Conservation (phyloP, 2,113 vertebrate species). For the Xenopus laevis region DNA sequence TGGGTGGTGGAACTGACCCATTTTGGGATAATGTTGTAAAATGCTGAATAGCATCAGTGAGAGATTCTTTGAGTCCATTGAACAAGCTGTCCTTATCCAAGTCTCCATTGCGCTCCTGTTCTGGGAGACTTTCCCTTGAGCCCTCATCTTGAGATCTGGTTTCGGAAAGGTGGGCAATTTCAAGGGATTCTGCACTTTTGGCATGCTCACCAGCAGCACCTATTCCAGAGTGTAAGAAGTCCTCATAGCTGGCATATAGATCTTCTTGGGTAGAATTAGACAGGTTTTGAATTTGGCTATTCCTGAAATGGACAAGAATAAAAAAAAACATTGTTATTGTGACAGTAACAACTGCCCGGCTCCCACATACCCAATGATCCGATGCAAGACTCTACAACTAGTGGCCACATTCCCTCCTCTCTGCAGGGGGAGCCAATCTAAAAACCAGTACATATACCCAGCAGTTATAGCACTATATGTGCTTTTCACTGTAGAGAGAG, state of each 20-base stretch:
- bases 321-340: too few species aligned
- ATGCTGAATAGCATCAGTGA: constrained; percentile 36
- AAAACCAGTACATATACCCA: too few species aligned
- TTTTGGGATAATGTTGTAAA: constrained; percentile 48
- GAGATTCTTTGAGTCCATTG: constrained; percentile 23
- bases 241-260: constrained; percentile 70
- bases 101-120: constrained; percentile 36
- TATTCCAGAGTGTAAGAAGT: constrained; percentile 64
- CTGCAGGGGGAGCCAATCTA: too few species aligned
- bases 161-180: constrained; percentile 57
- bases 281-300: constrained; percentile 15
- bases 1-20: constrained; percentile 52
- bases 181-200: constrained; percentile 70
- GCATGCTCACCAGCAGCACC: background rate
- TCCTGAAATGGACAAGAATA: background rate
- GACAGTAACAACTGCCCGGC: too few species aligned
- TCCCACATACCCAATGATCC: too few species aligned
- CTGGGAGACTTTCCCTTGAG: constrained; percentile 36
- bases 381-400: too few species aligned
- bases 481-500: too few species aligned
- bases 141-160: constrained; percentile 15
- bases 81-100: constrained; percentile 28
- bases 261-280: constrained; percentile 26
- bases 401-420: too few species aligned
- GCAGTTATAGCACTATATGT: too few species aligned